Base-by-base conservation (phyloP, 1,140 invertebrate genomes). In the Grapholita molesta region DNA sequence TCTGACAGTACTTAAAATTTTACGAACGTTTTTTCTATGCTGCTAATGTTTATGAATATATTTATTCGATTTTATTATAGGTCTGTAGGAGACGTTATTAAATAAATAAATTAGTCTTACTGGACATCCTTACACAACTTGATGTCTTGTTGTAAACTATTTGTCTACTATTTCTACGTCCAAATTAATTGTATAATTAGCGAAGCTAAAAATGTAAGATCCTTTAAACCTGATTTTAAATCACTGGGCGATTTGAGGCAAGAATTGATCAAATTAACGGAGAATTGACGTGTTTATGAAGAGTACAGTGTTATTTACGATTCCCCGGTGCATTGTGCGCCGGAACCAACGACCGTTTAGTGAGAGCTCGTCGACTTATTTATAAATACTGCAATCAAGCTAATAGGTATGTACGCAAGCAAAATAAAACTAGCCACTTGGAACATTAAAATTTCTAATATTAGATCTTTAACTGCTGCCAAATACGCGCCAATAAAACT, bases 391-490 rank as follows among this genome's bases (percentile, higher is more conserved):
- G 55, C 55, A 61, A 74, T 67, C 52, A 69, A 68, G 53, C 42
- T 76, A 73, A 72, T 69, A 55, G 69, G 70, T 74, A 70, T 67
- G 32, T 61, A 71, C 67, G 68, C 70, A 70, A 76, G 68, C 70
- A 70, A 76, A 77, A 70, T 42, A 69, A 71, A 73, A 67, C 71
- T 61, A 69, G 68, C 35, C 38, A 70, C 61, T 64, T 32, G 42
- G 57, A 69, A 76, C 79, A 76, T 76, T 4, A 12, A 76, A 61
- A 80, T 75, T 68, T 82, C 78, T 83, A 79, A 82, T 79, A 72
- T 80, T 81, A 82, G 75, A 78, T 66, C 73, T 70, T 78, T 68
- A 74, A 71, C 73, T 68, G 72, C 69, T 83, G 82, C 79, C 82
- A 83, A 84, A 81, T 77, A 48, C 71, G 73, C 61, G 42, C 73